phyloP scores from a whole-genome alignment of 2,797 vertebrate species.

The Trematomus bernacchii region DNA sequence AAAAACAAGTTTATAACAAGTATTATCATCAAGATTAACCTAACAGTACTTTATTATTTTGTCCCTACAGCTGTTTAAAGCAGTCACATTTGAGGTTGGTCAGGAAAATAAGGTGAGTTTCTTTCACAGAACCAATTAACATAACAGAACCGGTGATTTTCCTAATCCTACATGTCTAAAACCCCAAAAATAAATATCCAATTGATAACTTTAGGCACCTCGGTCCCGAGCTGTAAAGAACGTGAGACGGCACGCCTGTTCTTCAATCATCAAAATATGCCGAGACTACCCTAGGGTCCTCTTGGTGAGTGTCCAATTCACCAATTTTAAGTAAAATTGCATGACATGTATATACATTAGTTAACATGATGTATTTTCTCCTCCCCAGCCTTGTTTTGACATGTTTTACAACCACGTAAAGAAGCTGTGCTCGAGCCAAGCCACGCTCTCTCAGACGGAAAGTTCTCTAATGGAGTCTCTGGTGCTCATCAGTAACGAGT shows the following conservation, averaged over 20 bases:
- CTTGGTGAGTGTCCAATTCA: conserved; percentile 80
- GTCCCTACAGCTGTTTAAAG: conserved; percentile 88
- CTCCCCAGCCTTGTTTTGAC: conserved; percentile 93
- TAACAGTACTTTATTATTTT: conserved; percentile 11
- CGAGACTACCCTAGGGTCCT: conserved; percentile 94
- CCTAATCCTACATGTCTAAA: neutral
- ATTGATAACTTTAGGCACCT: conserved; percentile 83
- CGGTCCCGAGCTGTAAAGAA: conserved; percentile 94
- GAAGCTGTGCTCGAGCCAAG: conserved; percentile 89
- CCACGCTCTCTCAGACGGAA: conserved; percentile 92
- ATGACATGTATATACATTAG: neutral
- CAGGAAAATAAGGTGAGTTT: conserved; percentile 91
- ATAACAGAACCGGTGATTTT: neutral
- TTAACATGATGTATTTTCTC: neutral
- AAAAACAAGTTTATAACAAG: neutral
- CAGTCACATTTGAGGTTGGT: conserved; percentile 91
- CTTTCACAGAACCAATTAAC: neutral
- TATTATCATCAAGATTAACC: neutral
- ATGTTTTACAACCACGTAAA: conserved; percentile 93
- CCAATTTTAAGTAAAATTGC: neutral
- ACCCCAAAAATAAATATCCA: neutral
- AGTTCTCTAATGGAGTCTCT: conserved; percentile 95
- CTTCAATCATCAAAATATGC: conserved; percentile 96
- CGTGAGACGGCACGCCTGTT: conserved; percentile 94
- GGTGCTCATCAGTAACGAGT: conserved; percentile 96